Evolutionary conservation across 2,113 vertebrate genomes (phyloP).

Genomic region (Muscicapa adusta): DNA sequence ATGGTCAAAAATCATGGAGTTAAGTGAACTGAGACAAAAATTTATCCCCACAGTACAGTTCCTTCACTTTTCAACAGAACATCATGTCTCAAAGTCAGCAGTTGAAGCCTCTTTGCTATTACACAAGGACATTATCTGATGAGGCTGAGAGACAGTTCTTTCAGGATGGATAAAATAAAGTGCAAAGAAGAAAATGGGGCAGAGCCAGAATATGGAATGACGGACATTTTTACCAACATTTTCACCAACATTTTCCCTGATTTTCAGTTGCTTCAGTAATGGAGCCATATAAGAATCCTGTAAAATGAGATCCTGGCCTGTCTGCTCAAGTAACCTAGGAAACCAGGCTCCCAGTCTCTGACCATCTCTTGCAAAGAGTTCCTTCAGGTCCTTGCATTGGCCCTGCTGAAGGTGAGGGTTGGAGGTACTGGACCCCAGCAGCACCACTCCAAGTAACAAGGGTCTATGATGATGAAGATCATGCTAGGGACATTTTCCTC

Average conservation of each 20-base stretch:
- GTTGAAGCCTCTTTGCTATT: not conserved
- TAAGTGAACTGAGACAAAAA: not conserved
- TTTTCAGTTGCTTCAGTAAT: not conserved
- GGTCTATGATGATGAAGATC: not conserved
- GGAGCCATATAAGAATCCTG: not conserved
- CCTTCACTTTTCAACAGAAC: not conserved
- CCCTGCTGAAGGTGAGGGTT: not conserved
- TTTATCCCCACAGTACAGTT: not conserved
- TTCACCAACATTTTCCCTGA: not conserved
- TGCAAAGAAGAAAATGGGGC: not conserved
- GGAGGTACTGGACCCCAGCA: not conserved
- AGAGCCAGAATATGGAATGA: not conserved
- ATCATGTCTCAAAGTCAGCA: not conserved
- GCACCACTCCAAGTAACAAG: fast-evolving
- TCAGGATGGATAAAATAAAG: not conserved
- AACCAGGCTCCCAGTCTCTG: not conserved
- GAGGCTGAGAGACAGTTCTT: not conserved
- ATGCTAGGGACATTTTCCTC: fast-evolving
- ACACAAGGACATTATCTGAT: not conserved
- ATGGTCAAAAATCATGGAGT: not conserved
- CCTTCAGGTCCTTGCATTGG: not conserved
- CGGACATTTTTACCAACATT: not conserved
- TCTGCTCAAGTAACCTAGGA: not conserved
- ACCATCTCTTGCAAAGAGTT: not conserved
- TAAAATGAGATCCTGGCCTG: not conserved